Conservation (phyloP, 2,797 vertebrate genomes). For the Neopelma chrysocephalum region DNA sequence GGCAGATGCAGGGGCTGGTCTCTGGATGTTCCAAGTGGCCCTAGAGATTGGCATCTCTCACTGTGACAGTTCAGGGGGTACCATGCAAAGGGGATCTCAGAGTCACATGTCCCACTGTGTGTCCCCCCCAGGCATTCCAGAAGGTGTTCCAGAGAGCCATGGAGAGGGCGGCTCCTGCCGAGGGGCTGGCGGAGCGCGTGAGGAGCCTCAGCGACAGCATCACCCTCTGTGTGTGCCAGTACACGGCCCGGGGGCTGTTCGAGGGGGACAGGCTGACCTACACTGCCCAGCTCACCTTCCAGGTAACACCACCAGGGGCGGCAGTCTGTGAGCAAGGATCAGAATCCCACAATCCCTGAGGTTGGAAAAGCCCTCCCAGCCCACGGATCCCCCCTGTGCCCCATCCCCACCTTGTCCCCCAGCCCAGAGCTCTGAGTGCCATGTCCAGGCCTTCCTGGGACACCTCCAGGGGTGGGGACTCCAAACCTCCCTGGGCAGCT, state of each 20-base stretch:
- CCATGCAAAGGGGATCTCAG: background rate
- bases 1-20: background rate
- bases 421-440: background rate
- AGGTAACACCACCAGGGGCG: conserved; percentile 67
- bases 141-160: conserved; percentile 92
- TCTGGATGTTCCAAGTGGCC: background rate
- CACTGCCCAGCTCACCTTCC: conserved; percentile 84
- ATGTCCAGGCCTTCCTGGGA: fast-evolving
- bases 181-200: conserved; percentile 82
- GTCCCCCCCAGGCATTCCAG: conserved; percentile 84
- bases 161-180: conserved; percentile 79
- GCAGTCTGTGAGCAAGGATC: too few species aligned
- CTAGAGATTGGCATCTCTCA: too few species aligned
- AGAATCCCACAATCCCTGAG: too few species aligned
- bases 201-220: conserved; percentile 90
- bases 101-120: background rate
- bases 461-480: background rate
- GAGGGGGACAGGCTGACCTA: conserved; percentile 90
- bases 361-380: background rate
- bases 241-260: conserved; percentile 92
- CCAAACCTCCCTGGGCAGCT: background rate
- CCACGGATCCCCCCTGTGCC: fast-evolving
- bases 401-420: background rate
- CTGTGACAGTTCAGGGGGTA: background rate
- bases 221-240: conserved; percentile 91